phyloP scores from a whole-genome alignment of 2,888 invertebrate genomes.

The Sisyra nigra region DNA sequence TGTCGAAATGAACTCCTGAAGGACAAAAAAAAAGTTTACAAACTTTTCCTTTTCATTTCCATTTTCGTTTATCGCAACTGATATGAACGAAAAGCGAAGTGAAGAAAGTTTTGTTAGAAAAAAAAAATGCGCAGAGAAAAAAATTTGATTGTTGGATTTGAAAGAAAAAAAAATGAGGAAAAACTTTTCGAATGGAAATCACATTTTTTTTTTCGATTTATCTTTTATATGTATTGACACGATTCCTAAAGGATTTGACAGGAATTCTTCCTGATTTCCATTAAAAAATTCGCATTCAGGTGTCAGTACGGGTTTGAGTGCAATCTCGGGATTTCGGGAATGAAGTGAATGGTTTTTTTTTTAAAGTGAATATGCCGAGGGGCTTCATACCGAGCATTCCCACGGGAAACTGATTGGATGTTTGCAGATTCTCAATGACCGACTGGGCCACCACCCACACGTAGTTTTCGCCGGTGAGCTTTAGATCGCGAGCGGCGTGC shows the following conservation, averaged over 20 bases:
- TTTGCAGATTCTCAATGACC: conserved; percentile 69
- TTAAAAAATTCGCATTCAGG: background rate
- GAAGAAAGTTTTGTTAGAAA: background rate
- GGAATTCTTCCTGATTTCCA: no score
- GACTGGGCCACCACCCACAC: conserved; percentile 96
- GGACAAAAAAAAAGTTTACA: conserved; percentile 10
- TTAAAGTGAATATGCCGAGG: conserved; percentile 21
- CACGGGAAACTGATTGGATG: conserved; percentile 65
- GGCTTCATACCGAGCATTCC: conserved; percentile 89
- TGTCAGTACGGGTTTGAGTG: background rate
- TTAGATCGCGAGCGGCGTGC: conserved; percentile 53
- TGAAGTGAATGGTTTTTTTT: background rate
- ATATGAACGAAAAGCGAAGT: no score
- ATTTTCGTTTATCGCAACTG: no score
- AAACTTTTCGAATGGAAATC: background rate
- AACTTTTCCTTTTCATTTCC: background rate
- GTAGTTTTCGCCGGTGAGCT: conserved; percentile 80
- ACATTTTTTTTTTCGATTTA: background rate
- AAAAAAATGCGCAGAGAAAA: background rate
- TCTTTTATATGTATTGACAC: background rate
- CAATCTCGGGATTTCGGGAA: background rate
- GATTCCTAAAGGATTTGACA: no score
- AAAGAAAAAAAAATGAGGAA: background rate
- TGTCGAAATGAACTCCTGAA: conserved; percentile 81
- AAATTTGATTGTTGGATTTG: background rate